Evolutionary conservation across 2,888 invertebrate genomes (phyloP), one percentile per base, ranked within the genome.

Genomic region (Seladonia tumulorum): DNA sequence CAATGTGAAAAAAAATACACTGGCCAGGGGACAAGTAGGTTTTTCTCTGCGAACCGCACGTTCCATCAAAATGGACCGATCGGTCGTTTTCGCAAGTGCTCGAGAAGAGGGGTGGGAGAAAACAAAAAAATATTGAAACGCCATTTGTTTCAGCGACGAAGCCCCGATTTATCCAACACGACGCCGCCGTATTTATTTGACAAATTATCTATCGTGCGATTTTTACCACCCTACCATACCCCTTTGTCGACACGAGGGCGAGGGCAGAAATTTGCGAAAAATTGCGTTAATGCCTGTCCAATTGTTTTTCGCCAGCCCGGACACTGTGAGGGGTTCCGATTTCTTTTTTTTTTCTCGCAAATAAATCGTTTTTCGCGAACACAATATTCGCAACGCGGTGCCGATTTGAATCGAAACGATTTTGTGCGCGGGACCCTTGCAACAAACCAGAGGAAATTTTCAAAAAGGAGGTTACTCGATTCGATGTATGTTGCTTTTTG

Each of bases 91-190:
- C 25, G 14, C 25, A 14, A 25, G 25, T 25, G n/a, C 12, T 60
- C 60, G 60, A 60, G 12, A 2, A 53, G 53, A 25, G 60, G 4
- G 60, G 25, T 14, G 35, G 29, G 18, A 8, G 16, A 49, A 29
- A 35, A 45, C 22, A 70, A 53, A 80, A 57, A 80, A 75, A 70
- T 35, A 81, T 45, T 60, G 71, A 71, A 71, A 47, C 60, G 35
- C 71, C 45, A 71, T 76, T 76, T 49, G 71, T 81, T 60, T 45
- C 35, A 47, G 14, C 39, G 45, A 71, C 39, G 49, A 60, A 66
- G 53, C 70, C 47, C 63, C 81, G 47, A 63, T 81, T 63, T 72
- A 77, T 71, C 39, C n/a, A 29, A 60, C 39, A 42, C n/a, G 22
- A 53, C 53, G 8, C 8, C 53, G 2, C 53, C 29, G 45, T 47